Evolutionary conservation across 2,113 vertebrate genomes (phyloP), one percentile per base, ranked within the genome.

Genomic region (Noturus placidus): DNA sequence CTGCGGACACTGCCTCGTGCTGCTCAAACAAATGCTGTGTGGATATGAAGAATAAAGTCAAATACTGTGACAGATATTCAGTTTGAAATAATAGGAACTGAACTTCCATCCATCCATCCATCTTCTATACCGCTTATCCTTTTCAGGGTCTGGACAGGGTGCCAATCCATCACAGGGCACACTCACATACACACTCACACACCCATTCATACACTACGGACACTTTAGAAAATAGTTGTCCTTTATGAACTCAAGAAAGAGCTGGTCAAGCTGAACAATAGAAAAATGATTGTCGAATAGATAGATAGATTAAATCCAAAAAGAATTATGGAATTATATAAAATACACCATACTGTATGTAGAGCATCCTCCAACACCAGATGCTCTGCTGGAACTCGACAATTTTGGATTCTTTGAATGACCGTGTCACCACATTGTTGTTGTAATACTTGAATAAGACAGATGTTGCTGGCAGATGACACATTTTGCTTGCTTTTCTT

Each of bases 391-490:
- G 42, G 50, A 10, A 69, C 33, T 56, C 5, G 2, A 57, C 30
- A n/a, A 38, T 57, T 25, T 30, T 56, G 63, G 67, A 65, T 35
- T 35, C 20, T 77, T 82, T 82, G 57, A 57, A 82, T 17, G 7
- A 22, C 5, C 5, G 5, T 27, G 59, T 50, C 35, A 46, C 59
- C 52, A 85, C 69, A n/a, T 57, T 52, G 27, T 84, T 27, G 50
- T 72, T 50, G 83, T 74, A 72, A 35, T 70, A 70, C 25, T 84
- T 33, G 11, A 56, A 27, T 84, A 56, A 57, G 65, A 33, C 25
- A 84, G 67, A 72, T 84, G 46, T 56, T 72, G 67, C 20, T 84
- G 83, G 67, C 83, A 84, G 65, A 84, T 72, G 15, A 83, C 33
- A 25, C 42, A 69, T 63, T 69, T 54, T 67, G 13, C 25, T 83